Evolutionary conservation across 2,797 vertebrate species (phyloP).

Genomic region (Botia kubotai): DNA sequence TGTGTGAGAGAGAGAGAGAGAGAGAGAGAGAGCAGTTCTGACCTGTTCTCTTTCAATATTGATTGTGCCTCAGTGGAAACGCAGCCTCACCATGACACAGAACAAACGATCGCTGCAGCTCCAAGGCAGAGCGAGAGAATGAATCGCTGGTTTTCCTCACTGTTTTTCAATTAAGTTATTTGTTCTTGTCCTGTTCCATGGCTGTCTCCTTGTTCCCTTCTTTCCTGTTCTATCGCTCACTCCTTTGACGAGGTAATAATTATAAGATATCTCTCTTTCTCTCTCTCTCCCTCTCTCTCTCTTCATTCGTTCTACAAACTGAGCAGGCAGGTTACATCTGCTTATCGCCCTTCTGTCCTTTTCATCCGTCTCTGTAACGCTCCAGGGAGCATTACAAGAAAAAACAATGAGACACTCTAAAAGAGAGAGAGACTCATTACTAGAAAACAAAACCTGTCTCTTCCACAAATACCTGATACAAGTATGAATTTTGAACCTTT

Average conservation of each 20-base stretch:
- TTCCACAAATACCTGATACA: too few species aligned
- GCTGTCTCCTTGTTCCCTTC: neutral
- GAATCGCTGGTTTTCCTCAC: neutral
- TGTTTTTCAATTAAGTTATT: neutral
- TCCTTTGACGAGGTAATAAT: neutral
- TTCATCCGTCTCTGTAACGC: conserved; percentile 23
- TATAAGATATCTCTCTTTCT: neutral
- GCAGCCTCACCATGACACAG: conserved; percentile 15
- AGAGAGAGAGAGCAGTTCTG: neutral
- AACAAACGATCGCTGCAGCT: conserved; percentile 30
- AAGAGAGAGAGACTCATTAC: too few species aligned
- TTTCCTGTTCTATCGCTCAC: neutral
- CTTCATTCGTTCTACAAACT: conserved; percentile 41
- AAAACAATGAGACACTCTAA: too few species aligned
- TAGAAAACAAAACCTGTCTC: too few species aligned
- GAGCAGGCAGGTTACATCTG: conserved; percentile 44
- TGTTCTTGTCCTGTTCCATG: neutral
- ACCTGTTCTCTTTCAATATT: conserved; percentile 39
- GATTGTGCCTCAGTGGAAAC: conserved; percentile 21
- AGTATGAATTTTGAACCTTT: too few species aligned
- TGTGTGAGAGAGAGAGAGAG: neutral
- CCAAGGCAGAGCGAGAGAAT: conserved; percentile 5
- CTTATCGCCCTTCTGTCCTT: conserved; percentile 24
- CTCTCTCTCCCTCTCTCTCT: conserved; percentile 12
- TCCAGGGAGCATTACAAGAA: conserved; percentile 15